Percentiles rank a stretch among this genome's conserved stretches.
Conservation (phyloP, 2,113 vertebrate genomes). For the Recurvirostra avosetta region DNA sequence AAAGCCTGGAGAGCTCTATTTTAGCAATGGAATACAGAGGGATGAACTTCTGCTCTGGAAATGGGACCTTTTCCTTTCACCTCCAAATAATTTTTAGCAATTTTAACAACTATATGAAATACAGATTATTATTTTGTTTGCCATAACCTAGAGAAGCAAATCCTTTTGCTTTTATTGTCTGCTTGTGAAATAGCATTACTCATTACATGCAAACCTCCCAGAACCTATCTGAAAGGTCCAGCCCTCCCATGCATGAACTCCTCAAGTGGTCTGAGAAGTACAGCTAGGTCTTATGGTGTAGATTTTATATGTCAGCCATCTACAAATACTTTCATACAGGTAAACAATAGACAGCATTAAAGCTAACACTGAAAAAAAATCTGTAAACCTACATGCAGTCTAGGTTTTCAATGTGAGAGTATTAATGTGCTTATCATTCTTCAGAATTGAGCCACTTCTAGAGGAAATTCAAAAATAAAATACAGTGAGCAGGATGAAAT, state of each 20-base stretch:
- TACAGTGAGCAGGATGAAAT: constrained; percentile 12
- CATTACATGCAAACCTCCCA: background rate
- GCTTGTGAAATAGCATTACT: background rate
- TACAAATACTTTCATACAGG: background rate
- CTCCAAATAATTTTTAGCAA: background rate
- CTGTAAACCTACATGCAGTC: background rate
- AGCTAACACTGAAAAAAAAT: background rate
- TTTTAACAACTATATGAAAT: background rate
- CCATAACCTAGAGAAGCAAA: background rate
- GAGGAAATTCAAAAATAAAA: constrained; percentile 21
- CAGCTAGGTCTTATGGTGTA: background rate
- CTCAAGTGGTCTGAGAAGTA: background rate
- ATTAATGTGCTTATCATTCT: constrained; percentile 30
- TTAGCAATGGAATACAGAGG: background rate
- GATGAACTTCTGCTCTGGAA: background rate
- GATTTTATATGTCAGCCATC: background rate
- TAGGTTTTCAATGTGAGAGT: background rate
- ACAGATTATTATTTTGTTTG: background rate
- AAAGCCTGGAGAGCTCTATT: background rate
- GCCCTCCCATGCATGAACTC: background rate
- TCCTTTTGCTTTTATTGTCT: background rate
- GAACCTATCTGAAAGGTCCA: background rate
- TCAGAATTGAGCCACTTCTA: constrained; percentile 32
- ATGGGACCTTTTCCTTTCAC: background rate
- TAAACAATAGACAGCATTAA: background rate